These are phyloP conservation scores for Natator depressus DNA, from an alignment of 2,113 vertebrate genomes.

Conservation along the genomic window DNA sequence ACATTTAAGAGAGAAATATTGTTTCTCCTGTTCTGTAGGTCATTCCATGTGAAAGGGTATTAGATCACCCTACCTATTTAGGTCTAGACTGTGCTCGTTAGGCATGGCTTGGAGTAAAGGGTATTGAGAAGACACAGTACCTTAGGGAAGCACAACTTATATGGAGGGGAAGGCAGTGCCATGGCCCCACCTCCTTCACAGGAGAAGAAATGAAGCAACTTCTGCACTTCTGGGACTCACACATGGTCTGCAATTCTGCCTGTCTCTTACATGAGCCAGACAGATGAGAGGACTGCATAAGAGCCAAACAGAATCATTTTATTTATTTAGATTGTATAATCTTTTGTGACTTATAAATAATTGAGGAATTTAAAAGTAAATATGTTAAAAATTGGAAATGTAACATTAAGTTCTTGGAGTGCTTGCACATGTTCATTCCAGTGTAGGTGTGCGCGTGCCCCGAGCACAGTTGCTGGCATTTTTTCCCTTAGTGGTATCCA, in stretches of 20 bases:
- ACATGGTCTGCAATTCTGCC: neutral
- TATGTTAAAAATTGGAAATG: neutral
- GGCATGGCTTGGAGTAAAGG: neutral
- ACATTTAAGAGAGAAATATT: neutral
- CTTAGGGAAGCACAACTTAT: neutral
- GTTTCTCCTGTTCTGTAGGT: neutral
- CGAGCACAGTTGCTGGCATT: no score
- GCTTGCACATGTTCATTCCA: neutral
- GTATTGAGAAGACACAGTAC: neutral
- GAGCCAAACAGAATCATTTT: neutral
- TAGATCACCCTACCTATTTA: neutral
- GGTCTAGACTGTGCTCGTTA: rapidly evolving
- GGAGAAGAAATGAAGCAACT: neutral
- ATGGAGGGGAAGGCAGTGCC: neutral
- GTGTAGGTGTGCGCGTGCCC: no score
- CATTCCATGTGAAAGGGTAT: neutral
- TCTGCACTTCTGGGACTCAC: neutral
- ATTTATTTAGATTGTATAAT: neutral
- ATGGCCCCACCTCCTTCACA: neutral
- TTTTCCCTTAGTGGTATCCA: no score
- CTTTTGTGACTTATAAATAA: neutral
- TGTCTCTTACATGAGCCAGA: neutral
- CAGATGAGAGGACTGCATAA: neutral
- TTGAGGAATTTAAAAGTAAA: neutral
- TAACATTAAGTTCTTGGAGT: neutral